Evolutionary conservation across 2,113 vertebrate species (phyloP).

Genomic region (Ceyx cyanopectus): DNA sequence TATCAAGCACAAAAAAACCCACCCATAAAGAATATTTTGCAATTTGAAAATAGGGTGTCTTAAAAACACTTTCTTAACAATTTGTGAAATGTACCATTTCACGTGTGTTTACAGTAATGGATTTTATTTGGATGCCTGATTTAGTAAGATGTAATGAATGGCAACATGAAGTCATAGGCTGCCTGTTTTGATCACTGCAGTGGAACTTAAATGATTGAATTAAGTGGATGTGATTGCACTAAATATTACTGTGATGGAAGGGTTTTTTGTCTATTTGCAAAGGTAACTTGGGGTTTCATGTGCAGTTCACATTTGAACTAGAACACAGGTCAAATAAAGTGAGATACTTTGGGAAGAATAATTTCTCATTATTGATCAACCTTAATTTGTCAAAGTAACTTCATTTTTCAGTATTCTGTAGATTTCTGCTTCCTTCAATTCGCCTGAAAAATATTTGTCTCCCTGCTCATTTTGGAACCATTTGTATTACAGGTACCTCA

Average conservation of each 20-base stretch:
- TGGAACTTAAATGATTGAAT: slow-evolving; percentile 20
- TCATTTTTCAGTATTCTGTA: background rate
- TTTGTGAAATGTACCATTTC: background rate
- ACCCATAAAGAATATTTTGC: background rate
- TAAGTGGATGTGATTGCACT: slow-evolving; percentile 6
- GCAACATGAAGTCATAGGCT: background rate
- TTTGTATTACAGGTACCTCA: slow-evolving; percentile 88
- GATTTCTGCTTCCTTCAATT: background rate
- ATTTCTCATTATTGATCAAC: background rate
- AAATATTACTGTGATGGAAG: background rate
- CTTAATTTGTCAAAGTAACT: background rate
- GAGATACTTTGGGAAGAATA: background rate
- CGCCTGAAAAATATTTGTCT: background rate
- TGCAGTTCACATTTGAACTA: background rate
- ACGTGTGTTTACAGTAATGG: background rate
- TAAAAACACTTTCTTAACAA: background rate
- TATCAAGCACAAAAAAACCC: background rate
- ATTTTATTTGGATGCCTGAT: background rate
- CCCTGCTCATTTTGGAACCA: background rate
- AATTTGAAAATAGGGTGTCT: background rate
- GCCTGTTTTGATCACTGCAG: background rate
- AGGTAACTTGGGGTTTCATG: background rate
- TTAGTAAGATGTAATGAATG: background rate
- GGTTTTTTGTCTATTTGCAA: background rate
- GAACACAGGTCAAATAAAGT: background rate